Conservation (phyloP, 2,888 invertebrate genomes). For the Girardia tigrina region DNA sequence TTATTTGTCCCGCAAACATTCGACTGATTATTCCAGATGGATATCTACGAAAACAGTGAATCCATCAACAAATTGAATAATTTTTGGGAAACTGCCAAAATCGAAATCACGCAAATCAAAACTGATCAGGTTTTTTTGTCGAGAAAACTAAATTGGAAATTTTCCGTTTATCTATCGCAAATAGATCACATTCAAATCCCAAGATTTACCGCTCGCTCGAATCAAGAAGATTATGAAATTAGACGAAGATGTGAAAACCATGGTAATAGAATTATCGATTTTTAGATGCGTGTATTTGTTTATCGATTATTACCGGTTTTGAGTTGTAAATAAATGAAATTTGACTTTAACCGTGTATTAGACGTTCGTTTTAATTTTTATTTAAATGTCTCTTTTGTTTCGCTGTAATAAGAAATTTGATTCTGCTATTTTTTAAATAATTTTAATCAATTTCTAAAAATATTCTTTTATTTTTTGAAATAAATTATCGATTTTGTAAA, state of each 20-base stretch:
- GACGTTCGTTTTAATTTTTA: no score
- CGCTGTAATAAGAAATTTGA: no score
- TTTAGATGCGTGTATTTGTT: no score
- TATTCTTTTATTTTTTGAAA: no score
- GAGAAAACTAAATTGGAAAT: not conserved
- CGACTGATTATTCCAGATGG: not conserved
- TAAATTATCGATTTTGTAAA: no score
- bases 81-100: slow-evolving; percentile 32
- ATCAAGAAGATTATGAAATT: slow-evolving; percentile 99
- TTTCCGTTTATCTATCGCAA: slow-evolving; percentile 51
- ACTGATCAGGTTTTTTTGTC: slow-evolving; percentile 26
- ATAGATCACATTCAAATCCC: slow-evolving; percentile 61
- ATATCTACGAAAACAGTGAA: slow-evolving; percentile 25
- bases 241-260: slow-evolving; percentile 75
- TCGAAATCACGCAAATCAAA: slow-evolving; percentile 30
- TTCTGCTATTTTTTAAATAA: no score
- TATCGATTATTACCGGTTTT: no score
- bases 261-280: slow-evolving; percentile 27
- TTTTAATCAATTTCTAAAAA: no score
- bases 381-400: no score
- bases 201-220: slow-evolving; percentile 79
- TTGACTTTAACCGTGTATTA: no score
- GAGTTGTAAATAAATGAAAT: no score
- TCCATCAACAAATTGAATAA: slow-evolving; percentile 29
- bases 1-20: no score